Evolutionary conservation across 2,113 vertebrate genomes (phyloP), one percentile per base, ranked within the genome.

Genomic region (Bubo scandiacus): DNA sequence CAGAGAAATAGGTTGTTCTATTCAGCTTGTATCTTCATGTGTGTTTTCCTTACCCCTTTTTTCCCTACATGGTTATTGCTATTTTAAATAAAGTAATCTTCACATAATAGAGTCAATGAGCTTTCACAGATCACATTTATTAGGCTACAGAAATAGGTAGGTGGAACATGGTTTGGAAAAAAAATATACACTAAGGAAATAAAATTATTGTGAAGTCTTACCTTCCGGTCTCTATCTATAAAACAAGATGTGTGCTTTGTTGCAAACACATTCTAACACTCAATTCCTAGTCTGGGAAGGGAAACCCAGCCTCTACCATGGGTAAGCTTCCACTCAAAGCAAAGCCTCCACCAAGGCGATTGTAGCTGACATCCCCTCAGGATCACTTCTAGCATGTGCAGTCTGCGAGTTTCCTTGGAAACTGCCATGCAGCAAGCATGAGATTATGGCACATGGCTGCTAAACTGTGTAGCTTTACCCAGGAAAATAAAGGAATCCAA

Each of bases 361-460:
- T 1, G 17, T 40, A 89, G 74, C 95, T 92, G 94, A 82, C 91
- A 95, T 88, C 67, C 96, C 93, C 91, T 90, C 87, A 95, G 94
- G 91, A 96, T 91, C 84, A 88, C 87, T 94, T 78, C 81, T 96
- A 88, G 78, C 93, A 91, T 96, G 91, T 97, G 79, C 91, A 96
- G 94, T 55, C 95, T 85, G 87, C 1, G 25, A 95, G 97, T 97
- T 96, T 94, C 97, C 97, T 95, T 96, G 96, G 97, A 91, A 97
- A 97, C 97, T 96, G 94, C 74, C 93, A 96, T 96, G 94, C 95
- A 92, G 95, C 91, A 95, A 72, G 81, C 91, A 96, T 96, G 94
- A 92, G 93, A 95, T 89, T 95, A 94, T 94, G 62, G 94, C 95
- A 97, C 74, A 92, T 91, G 93, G 80, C 89, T 96, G 84, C 67